Base-by-base conservation (phyloP, 2,113 vertebrate species). In the Hassar affinis region DNA sequence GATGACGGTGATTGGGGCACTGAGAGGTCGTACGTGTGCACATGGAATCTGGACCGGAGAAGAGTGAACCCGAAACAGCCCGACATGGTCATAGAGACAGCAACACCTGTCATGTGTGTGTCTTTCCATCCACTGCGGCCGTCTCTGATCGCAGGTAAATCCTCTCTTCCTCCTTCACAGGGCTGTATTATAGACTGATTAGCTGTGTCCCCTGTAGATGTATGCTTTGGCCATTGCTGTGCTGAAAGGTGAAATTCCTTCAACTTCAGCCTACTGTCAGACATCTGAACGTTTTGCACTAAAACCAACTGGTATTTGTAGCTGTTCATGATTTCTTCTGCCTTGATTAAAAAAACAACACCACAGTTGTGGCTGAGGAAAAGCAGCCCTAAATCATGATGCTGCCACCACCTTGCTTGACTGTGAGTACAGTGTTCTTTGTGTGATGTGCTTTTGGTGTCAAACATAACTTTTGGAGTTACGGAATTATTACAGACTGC, bases 11-110 rank as follows among this genome's bases (percentile, higher is more conserved):
- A 98, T 91, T 98, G 97, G 98, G 96, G 93, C 89, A 94, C 91
- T 0, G 94, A 96, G 62, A 94, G 88, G 79, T 95, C 96, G 0
- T 97, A 91, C 0, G 91, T 99, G 72, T 98, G 97, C 18, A 92
- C 93, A 20, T 99, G 98, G 98, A 99, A 98, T 81, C 91, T 99
- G 91, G 93, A 97, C 83, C 93, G 97, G 22, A 93, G 94, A 45
- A 91, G 90, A 7, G 83, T 99, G 85, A 92, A 93, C 27, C 92
- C 95, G 3, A 91, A 81, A 72, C 93, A 91, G 20, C 95, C 97
- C 0, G 95, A 96, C 20, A 69, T 90, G 0, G 93, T 96, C 80
- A 91, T 98, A 27, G 95, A 97, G 14, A 94, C 93, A 59, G 88
- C 94, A 61, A 92, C 95, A 0, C 92, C 94, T 0, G 94, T 96